Evolutionary conservation across 1,140 invertebrate genomes (phyloP), one percentile per base, ranked within the genome.

Genomic region (Bombus superbus): DNA sequence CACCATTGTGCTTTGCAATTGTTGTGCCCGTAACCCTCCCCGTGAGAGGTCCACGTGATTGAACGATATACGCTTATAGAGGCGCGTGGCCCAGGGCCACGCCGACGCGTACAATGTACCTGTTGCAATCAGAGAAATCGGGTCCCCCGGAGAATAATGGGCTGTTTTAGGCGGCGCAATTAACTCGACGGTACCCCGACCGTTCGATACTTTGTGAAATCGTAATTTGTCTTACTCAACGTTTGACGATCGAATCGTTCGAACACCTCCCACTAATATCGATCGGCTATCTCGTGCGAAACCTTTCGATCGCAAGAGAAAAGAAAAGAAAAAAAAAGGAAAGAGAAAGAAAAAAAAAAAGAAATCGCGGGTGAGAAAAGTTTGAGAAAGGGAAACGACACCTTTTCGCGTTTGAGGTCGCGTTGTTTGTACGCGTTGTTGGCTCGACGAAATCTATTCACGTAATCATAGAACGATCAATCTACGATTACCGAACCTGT

Each of bases 121-220:
- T 82, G 69, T 47, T 83, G 78, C 87, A 89, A 88, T 86, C 88
- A 83, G 75, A 89, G 87, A 89, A 89, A 89, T 86, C 84, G 62
- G 68, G 73, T 76, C 66, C 74, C 62, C 57, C 42, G 10, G 62
- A 89, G 87, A 89, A 68, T 89, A 89, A 89, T 89, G 87, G 80
- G 44, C 78, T 87, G 79, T 89, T 89, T 89, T 89, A 89, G 88
- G 87, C 79, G 88, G 87, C 87, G 87, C 82, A 89, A 89, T 89
- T 89, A 89, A 86, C 81, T 84, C 77, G 57, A 53, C 38, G 42
- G 73, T 83, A 62, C 73, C 53, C 28, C 66, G 53, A 4, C 42
- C 53, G 40, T 9, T 53, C n/a, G 81, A 79, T 84, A 79, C 66
- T 68, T 79, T 64, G 75, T 40, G 38, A 69, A 84, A 69, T 78